Percentiles rank a stretch among this genome's conserved stretches.
Conservation (phyloP, 92 coral and sea anemone genomes). For the Phymanthus crucifer region DNA sequence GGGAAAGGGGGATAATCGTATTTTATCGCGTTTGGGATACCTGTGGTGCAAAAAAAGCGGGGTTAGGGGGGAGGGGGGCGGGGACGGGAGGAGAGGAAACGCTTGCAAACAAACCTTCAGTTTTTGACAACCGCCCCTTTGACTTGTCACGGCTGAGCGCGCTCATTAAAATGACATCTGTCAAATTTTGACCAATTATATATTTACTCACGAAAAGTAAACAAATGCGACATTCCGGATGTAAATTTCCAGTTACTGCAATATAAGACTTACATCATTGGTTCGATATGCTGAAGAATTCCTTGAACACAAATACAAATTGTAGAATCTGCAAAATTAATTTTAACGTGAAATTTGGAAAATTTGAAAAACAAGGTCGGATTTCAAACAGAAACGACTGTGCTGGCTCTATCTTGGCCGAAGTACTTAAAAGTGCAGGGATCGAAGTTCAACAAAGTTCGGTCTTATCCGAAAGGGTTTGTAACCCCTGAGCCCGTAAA, state of each 20-base stretch:
- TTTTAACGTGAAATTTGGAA: neutral
- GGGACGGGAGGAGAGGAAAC: too few species aligned
- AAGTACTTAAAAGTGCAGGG: too few species aligned
- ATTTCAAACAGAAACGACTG: neutral
- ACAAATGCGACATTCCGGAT: neutral
- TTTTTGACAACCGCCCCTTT: neutral
- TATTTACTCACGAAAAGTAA: neutral
- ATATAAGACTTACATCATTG: neutral
- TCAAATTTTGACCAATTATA: constrained; percentile 3
- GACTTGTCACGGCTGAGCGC: constrained; percentile 3
- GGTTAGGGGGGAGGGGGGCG: neutral
- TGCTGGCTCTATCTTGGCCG: neutral
- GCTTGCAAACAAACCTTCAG: too few species aligned
- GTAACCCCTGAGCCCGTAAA: too few species aligned
- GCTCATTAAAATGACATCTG: constrained; percentile 2
- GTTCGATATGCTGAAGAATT: constrained; percentile 1
- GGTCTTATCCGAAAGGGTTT: too few species aligned
- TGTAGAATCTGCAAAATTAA: neutral
- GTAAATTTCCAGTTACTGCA: neutral
- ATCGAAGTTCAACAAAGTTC: too few species aligned
- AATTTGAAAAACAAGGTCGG: neutral
- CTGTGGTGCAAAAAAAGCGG: too few species aligned
- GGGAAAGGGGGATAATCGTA: too few species aligned
- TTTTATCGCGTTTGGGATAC: too few species aligned
- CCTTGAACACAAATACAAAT: neutral